These are phyloP conservation scores for Chrysemys picta DNA, from an alignment of 2,113 vertebrate genomes.

Conservation along the genomic window DNA sequence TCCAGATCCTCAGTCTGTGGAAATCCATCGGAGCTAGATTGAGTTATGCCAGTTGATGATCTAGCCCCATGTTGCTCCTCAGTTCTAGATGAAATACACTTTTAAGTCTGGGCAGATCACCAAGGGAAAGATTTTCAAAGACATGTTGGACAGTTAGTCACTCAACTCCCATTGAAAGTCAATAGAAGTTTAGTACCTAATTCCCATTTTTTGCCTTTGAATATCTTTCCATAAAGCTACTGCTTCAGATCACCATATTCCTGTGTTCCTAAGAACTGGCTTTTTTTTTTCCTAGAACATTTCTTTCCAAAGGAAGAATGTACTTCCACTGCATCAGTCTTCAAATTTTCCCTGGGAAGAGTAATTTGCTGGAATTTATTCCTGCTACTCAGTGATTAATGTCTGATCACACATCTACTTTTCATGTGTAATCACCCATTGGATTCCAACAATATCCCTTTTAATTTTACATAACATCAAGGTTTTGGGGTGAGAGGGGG, in stretches of 20 bases:
- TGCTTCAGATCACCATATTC: neutral
- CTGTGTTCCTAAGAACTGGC: neutral
- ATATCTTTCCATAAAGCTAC: neutral
- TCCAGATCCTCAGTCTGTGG: slow-evolving; percentile 1
- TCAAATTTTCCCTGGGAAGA: neutral
- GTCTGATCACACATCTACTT: neutral
- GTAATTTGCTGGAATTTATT: neutral
- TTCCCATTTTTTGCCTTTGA: neutral
- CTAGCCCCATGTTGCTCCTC: neutral
- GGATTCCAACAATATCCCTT: neutral
- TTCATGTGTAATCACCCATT: neutral
- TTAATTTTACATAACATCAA: neutral
- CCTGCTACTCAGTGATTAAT: neutral
- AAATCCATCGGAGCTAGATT: neutral
- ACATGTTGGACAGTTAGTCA: neutral
- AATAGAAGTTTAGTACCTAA: neutral
- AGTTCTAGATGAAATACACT: neutral
- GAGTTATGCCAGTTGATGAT: slow-evolving; percentile 21
- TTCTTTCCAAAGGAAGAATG: neutral
- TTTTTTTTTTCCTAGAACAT: neutral
- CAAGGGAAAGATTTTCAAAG: neutral
- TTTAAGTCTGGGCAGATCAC: neutral
- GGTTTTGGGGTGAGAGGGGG: neutral
- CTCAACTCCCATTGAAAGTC: neutral
- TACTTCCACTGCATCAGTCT: neutral